Evolutionary conservation across 2,113 vertebrate genomes (phyloP), one percentile per base, ranked within the genome.

Genomic region (Sisor rabdophorus): DNA sequence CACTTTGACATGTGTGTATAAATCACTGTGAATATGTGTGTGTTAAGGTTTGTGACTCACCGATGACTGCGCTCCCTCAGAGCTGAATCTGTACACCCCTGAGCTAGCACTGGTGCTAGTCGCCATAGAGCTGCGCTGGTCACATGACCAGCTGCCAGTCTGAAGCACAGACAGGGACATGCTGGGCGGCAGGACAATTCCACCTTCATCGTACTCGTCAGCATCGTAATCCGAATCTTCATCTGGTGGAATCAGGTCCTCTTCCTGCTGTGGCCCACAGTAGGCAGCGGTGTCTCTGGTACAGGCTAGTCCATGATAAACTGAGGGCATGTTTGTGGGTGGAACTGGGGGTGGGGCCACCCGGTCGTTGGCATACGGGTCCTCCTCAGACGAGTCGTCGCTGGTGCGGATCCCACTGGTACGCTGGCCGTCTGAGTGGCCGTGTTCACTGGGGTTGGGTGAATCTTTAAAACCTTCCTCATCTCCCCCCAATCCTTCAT

Each of bases 401-500:
- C 97, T 98, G 0, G 95, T 98, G 22, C 96, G 89, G 87, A 98
- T 98, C 63, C 97, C 97, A 2, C 96, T 98, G 0, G 97, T 98
- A 11, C 97, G 93, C 90, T 98, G 97, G 82, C 92, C 92, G 17
- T 99, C 97, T 0, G 95, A 98, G 84, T 96, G 96, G 59, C 95
- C 95, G 0, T 95, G 96, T 85, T 99, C 97, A 2, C 97, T 99
- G 0, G 96, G 95, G 89, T 98, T 98, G 0, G 97, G 97, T 0
- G 97, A 99, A 85, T 98, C 97, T 84, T 98, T 99, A 85, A 96
- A 97, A 11, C 94, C 93, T 2, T 98, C 96, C 0, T 99, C 97
- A 2, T 96, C 97, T 0, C 93, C 96, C 76, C 94, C 96, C 3
- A 99, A 97, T 44, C 97, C 97, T 85, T 99, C 97, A 1, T 98